These are phyloP conservation scores for Pogonus chalceus DNA, from an alignment of 1,140 invertebrate genomes.

Conservation along the genomic window DNA sequence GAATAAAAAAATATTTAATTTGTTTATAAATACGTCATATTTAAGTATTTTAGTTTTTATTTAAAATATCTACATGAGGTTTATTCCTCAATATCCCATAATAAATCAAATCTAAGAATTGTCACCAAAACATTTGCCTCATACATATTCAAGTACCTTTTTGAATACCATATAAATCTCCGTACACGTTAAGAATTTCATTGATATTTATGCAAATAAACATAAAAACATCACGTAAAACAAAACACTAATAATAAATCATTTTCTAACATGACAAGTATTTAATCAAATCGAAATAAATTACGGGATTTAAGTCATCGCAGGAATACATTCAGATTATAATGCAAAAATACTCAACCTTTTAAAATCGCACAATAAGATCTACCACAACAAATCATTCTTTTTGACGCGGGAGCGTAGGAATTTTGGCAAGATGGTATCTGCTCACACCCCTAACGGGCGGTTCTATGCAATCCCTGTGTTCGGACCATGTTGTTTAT, in stretches of 20 bases:
- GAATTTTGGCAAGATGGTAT: constrained; percentile 5
- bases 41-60: no score
- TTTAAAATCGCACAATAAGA: neutral
- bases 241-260: no score
- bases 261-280: no score
- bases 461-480: neutral
- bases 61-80: no score
- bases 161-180: neutral
- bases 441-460: neutral
- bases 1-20: no score
- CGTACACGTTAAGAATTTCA: neutral
- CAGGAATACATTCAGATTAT: no score
- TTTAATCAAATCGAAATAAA: no score
- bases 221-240: neutral
- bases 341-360: constrained; percentile 1
- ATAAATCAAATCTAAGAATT: neutral
- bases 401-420: neutral
- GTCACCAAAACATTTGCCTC: neutral
- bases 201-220: neutral
- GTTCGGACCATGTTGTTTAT: neutral
- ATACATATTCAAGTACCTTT: neutral
- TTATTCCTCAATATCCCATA: neutral
- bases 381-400: neutral
- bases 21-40: no score
- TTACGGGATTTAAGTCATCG: no score